Percentiles rank a stretch among this genome's conserved stretches.
Conservation (phyloP, 2,797 vertebrate species). For the Tenualosa thibaudeaui region DNA sequence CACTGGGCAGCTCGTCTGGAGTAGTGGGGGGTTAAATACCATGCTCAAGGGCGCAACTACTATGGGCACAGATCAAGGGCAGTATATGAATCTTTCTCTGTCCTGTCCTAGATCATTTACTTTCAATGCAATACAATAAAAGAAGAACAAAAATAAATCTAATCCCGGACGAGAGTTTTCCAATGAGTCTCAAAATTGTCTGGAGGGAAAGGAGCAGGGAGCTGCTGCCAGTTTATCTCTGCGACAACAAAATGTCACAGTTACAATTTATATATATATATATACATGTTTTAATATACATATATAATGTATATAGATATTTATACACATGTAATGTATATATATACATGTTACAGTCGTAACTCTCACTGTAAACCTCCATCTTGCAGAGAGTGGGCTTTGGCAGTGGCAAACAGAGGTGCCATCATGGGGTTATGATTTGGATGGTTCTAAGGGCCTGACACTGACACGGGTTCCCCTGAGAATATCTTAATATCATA, state of each 20-base stretch:
- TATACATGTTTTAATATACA: no score
- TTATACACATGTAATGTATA: no score
- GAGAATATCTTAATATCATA: no score
- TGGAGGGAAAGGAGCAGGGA: background rate
- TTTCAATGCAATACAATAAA: background rate
- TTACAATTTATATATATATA: no score
- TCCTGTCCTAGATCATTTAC: background rate
- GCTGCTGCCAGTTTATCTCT: background rate
- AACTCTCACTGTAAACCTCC: background rate
- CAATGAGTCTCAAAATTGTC: background rate
- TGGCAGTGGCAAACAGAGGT: background rate
- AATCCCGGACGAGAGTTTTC: background rate
- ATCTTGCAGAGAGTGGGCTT: background rate
- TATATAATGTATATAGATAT: no score
- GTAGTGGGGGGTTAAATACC: background rate
- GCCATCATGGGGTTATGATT: no score
- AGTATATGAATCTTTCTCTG: background rate
- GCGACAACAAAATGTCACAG: no score
- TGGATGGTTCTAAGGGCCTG: no score
- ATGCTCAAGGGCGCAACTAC: background rate
- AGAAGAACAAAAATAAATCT: background rate
- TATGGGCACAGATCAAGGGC: constrained; percentile 1
- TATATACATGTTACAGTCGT: background rate
- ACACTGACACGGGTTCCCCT: no score
- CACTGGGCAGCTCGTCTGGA: background rate